Evolutionary conservation across 2,797 vertebrate genomes (phyloP), one percentile per base, ranked within the genome.

Genomic region (Loriculus beryllinus): DNA sequence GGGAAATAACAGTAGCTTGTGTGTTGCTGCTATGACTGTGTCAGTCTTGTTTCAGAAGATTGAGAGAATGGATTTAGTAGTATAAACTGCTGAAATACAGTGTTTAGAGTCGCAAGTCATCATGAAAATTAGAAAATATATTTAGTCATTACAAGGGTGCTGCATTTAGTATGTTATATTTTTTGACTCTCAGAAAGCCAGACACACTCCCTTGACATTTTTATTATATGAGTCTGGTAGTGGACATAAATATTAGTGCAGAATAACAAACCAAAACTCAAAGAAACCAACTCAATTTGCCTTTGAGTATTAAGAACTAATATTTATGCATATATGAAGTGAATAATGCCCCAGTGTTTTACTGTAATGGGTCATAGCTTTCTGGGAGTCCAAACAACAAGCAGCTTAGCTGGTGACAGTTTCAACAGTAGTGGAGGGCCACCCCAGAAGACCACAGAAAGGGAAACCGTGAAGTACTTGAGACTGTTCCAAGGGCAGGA

Each of bases 61-160:
- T 51, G 67, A 96, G 57, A 52, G 75, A 45, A 71, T 60, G 42
- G 59, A 86, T 82, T 81, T 85, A 79, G 14, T 35, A 67, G 92
- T 81, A 94, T 92, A 94, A 96, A 82, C 45, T 69, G 70, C 75
- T 84, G 87, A 96, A 97, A 95, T 86, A 89, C 5, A 47, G 21
- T 86, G 86, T 92, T 96, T 91, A 91, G 87, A 95, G 72, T 87
- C 88, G 79, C 82, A 96, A 96, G 93, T 94, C 69, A 96, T 96
- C 83, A 92, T 37, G 75, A 90, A 96, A 94, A 93, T 93, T 95
- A 90, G 95, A 94, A 96, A 96, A 95, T 93, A 79, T 76, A 90
- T 94, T 96, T 96, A 96, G 71, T 72, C 86, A 82, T 89, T 96
- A 88, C 62, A 91, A 82, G 80, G 92, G 28, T 26, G n/a, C 57